Percentiles rank a stretch among this genome's conserved stretches.
Conservation (phyloP, 2,113 vertebrate genomes). For the Cyprinodon brontotheroides region DNA sequence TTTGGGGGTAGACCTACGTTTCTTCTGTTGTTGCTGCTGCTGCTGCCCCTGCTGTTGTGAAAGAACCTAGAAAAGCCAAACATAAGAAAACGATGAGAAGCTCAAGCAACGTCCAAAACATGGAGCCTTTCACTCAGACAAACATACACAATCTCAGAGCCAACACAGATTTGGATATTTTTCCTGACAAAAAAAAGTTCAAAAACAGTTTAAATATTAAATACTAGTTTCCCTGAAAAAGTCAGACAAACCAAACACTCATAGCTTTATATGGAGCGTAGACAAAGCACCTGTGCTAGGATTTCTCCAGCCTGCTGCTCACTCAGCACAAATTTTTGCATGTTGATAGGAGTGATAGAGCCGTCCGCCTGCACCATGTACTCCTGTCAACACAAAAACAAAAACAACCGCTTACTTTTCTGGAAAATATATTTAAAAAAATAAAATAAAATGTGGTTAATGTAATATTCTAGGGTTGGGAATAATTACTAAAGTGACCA, state of each 20-base stretch:
- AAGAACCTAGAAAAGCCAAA: constrained; percentile 60
- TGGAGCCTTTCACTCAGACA: neutral
- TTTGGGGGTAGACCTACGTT: constrained; percentile 45
- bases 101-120: neutral
- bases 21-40: constrained; percentile 62
- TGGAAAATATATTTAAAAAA: neutral
- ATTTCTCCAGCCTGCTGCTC: constrained; percentile 82
- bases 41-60: constrained; percentile 68
- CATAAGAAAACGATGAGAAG: neutral
- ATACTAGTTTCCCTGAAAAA: neutral
- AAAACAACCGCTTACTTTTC: neutral
- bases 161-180: neutral
- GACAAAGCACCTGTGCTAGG: constrained; percentile 76
- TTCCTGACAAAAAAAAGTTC: neutral
- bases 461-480: neutral
- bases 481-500: too few relatives aligned
- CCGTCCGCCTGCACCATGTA: constrained; percentile 81
- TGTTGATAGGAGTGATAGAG: constrained; percentile 73
- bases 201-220: neutral
- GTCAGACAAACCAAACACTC: neutral
- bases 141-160: neutral
- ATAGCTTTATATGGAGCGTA: neutral
- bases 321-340: constrained; percentile 82
- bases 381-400: constrained; percentile 62
- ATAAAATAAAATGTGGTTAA: neutral